A percentile compares a stretch with the other conserved stretches of the same genome.
These are phyloP conservation scores for Sinocyclocheilus maitianheensis DNA, from an alignment of 2,113 vertebrate species.

Conservation along the genomic window DNA sequence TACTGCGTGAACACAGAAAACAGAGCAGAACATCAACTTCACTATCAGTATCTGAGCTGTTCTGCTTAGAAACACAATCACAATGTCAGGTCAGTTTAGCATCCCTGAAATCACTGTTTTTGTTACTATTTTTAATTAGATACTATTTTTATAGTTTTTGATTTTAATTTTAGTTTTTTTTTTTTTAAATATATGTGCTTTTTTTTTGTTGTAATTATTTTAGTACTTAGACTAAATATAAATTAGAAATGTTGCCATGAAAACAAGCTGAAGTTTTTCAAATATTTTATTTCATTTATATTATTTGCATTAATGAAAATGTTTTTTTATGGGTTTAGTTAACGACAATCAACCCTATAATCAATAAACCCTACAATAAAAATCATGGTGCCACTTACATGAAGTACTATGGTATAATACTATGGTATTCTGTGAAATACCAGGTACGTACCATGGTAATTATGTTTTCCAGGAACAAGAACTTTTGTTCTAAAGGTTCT, in stretches of 20 bases:
- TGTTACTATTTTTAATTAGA: neutral
- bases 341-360: neutral
- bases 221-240: neutral
- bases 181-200: too few species aligned
- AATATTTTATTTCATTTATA: neutral
- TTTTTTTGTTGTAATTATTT: neutral
- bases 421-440: neutral
- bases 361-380: neutral
- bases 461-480: too few species aligned
- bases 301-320: neutral
- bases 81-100: neutral
- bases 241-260: neutral
- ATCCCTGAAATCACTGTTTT: neutral
- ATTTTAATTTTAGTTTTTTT: neutral
- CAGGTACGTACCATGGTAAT: neutral
- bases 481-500: too few species aligned
- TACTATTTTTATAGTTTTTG: neutral
- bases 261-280: neutral
- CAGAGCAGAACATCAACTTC: conserved; percentile 5
- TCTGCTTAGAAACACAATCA: neutral
- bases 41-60: neutral
- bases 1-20: conserved; percentile 63
- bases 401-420: neutral
- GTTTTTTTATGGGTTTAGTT: neutral
- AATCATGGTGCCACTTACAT: neutral